Conservation (phyloP, 2,797 vertebrate species). For the Crocodylus rhombifer region DNA sequence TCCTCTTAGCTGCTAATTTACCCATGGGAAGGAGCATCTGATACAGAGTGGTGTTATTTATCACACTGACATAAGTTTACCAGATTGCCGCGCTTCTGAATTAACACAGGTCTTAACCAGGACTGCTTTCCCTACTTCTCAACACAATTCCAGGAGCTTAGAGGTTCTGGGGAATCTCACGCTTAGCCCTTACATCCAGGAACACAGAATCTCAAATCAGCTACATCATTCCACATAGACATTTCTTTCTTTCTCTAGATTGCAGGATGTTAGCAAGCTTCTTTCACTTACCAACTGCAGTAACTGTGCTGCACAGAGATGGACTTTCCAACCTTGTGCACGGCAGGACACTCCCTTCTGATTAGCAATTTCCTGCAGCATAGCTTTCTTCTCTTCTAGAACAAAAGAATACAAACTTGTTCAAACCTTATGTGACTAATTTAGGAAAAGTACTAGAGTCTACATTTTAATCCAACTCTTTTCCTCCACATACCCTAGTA, state of each 20-base stretch:
- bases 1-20: conserved; percentile 58
- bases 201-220: conserved; percentile 78
- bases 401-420: conserved; percentile 19
- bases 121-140: conserved; percentile 58
- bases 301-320: conserved; percentile 96
- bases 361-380: conserved; percentile 95
- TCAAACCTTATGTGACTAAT: background rate
- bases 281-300: conserved; percentile 91
- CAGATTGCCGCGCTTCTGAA: conserved; percentile 61
- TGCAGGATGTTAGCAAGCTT: background rate
- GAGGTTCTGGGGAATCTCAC: conserved; percentile 78
- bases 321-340: conserved; percentile 98
- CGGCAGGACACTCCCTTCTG: conserved; percentile 97
- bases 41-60: conserved; percentile 9
- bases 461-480: background rate
- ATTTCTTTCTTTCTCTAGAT: conserved; percentile 50
- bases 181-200: conserved; percentile 77
- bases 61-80: conserved; percentile 39
- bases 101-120: conserved; percentile 45
- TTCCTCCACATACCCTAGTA: background rate
- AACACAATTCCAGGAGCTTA: conserved; percentile 74
- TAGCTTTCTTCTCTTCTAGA: conserved; percentile 97
- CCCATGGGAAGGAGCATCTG: conserved; percentile 62
- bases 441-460: background rate
- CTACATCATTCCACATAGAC: conserved; percentile 76